A percentile compares a stretch with the other conserved stretches of the same genome.
Evolutionary conservation across 2,888 invertebrate species (phyloP).

Genomic region (Anthophora plumipes): DNA sequence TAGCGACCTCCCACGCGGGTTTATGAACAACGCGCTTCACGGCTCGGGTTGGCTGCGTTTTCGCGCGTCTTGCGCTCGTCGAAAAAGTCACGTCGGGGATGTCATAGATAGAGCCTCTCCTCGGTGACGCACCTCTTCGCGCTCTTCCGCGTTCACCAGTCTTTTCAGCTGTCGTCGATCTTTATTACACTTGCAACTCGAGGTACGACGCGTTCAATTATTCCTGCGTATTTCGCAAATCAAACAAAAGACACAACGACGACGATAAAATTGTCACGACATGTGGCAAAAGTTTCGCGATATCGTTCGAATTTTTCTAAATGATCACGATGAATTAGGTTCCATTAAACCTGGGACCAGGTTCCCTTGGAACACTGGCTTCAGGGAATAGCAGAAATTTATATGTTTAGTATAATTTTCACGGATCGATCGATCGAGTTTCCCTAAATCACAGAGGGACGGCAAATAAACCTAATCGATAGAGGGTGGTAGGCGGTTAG

Average conservation of each 20-base stretch:
- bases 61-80: slow-evolving; percentile 32
- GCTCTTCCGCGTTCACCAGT: not conserved
- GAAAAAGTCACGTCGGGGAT: slow-evolving; percentile 19
- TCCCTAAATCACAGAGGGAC: slow-evolving; percentile 67
- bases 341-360: not conserved
- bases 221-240: no score
- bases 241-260: no score
- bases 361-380: no score
- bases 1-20: slow-evolving; percentile 81
- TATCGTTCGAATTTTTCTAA: no score
- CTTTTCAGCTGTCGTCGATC: not conserved
- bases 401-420: slow-evolving; percentile 51
- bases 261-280: no score
- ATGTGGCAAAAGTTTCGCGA: no score
- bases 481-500: slow-evolving; percentile 26
- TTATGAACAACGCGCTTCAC: slow-evolving; percentile 46
- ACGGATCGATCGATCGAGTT: slow-evolving; percentile 72
- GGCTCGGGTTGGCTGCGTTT: slow-evolving; percentile 23
- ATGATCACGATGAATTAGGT: no score
- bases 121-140: slow-evolving; percentile 30
- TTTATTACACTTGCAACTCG: no score
- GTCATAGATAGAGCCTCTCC: not conserved
- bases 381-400: slow-evolving; percentile 5
- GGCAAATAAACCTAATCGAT: slow-evolving; percentile 51
- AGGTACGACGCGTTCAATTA: no score